phyloP scores from a whole-genome alignment of 2,888 invertebrate species.

The Brachyptera putata region DNA sequence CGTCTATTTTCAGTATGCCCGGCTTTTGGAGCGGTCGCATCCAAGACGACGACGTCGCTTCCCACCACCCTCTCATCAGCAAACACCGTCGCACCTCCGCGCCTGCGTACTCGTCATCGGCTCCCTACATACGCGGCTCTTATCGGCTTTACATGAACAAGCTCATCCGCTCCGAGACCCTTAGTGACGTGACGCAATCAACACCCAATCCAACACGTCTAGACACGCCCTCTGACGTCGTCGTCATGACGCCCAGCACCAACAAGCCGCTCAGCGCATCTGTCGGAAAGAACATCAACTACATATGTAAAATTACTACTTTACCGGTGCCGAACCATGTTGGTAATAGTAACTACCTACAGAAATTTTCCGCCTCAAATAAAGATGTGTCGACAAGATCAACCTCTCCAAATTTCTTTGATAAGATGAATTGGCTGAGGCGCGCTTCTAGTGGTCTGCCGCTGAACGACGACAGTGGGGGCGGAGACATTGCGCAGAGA shows the following conservation, averaged over 20 bases:
- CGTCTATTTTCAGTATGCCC: constrained; percentile 16
- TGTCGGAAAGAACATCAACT: too few relatives aligned
- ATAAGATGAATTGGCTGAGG: too few relatives aligned
- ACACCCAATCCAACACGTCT: background rate
- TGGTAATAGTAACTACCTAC: too few relatives aligned
- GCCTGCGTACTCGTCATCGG: background rate
- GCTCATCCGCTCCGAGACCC: constrained; percentile 27
- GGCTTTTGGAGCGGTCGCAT: constrained; percentile 9
- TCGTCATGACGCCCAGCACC: background rate
- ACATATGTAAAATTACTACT: too few relatives aligned
- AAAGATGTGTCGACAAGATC: too few relatives aligned
- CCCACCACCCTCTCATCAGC: background rate
- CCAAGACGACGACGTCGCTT: background rate
- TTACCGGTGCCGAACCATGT: too few relatives aligned
- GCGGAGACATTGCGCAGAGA: constrained; percentile 36
- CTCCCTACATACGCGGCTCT: constrained; percentile 25
- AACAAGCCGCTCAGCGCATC: constrained; percentile 1
- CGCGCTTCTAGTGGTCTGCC: too few relatives aligned
- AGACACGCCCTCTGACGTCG: constrained; percentile 4
- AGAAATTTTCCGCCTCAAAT: too few relatives aligned
- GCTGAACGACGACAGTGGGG: too few relatives aligned
- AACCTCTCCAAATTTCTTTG: too few relatives aligned
- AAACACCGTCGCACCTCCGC: constrained; percentile 5
- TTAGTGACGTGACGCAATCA: background rate
- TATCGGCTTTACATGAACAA: constrained; percentile 33